These are phyloP conservation scores for Notamacropus eugenii DNA, from an alignment of 2,797 vertebrate species.

Conservation along the genomic window DNA sequence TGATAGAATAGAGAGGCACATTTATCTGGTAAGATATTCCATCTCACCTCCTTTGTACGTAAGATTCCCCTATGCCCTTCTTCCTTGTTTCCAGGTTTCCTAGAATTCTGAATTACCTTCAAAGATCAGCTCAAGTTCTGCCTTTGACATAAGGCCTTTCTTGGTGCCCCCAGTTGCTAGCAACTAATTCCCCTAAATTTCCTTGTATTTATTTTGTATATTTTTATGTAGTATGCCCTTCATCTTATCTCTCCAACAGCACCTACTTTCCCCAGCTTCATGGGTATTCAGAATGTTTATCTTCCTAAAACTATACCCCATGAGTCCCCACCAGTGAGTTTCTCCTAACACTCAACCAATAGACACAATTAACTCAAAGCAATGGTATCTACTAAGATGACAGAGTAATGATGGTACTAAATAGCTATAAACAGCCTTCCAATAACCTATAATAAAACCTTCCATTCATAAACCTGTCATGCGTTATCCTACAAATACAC, in stretches of 20 bases:
- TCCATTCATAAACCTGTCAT: neutral
- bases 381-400: neutral
- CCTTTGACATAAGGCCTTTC: neutral
- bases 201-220: neutral
- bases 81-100: neutral
- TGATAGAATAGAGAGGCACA: neutral
- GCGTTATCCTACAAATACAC: neutral
- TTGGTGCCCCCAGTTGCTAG: neutral
- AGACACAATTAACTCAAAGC: neutral
- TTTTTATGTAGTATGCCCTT: neutral
- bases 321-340: neutral
- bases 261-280: neutral
- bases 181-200: neutral
- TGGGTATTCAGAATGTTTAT: neutral
- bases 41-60: neutral
- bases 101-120: neutral
- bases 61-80: neutral
- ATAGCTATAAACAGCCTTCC: neutral
- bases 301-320: neutral
- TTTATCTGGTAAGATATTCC: neutral
- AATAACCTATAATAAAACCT: neutral
- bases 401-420: neutral
- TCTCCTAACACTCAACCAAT: neutral
- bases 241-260: neutral
- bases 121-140: neutral